These are phyloP conservation scores for Pipa parva DNA, from an alignment of 2,113 vertebrate genomes.

Conservation along the genomic window DNA sequence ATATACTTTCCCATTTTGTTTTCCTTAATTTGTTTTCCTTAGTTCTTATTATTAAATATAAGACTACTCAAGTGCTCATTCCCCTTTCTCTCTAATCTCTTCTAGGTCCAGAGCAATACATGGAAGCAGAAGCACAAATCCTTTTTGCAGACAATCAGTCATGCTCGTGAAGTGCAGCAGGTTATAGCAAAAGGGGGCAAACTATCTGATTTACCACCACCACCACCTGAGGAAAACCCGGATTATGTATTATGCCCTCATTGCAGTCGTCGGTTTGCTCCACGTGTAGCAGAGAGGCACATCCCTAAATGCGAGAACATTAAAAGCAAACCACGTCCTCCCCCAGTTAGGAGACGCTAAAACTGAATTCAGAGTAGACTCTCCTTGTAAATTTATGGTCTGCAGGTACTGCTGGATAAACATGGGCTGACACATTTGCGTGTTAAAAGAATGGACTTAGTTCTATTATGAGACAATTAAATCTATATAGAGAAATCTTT, in stretches of 20 bases:
- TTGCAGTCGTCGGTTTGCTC: constrained; percentile 64
- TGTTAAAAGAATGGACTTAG: no score
- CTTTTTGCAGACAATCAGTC: constrained; percentile 56
- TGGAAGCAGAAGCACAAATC: constrained; percentile 63
- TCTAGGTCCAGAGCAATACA: constrained; percentile 56
- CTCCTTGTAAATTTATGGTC: neutral
- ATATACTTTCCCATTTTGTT: no score
- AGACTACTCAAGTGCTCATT: no score
- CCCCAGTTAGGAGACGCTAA: constrained; percentile 43
- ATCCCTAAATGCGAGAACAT: constrained; percentile 69
- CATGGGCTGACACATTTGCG: no score
- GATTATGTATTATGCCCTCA: constrained; percentile 69
- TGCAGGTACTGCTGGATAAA: no score
- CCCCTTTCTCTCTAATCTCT: neutral
- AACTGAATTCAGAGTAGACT: neutral
- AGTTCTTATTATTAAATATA: no score
- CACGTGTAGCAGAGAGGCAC: constrained; percentile 62
- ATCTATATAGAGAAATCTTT: no score
- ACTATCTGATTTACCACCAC: constrained; percentile 41
- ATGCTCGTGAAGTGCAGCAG: constrained; percentile 55
- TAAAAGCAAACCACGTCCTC: constrained; percentile 61
- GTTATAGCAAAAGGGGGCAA: constrained; percentile 52
- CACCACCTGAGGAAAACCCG: constrained; percentile 52
- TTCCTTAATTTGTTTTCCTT: neutral
- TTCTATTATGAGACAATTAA: no score